Evolutionary conservation across 1,140 invertebrate species (phyloP).

Genomic region (Aphelenchoides besseyi): DNA sequence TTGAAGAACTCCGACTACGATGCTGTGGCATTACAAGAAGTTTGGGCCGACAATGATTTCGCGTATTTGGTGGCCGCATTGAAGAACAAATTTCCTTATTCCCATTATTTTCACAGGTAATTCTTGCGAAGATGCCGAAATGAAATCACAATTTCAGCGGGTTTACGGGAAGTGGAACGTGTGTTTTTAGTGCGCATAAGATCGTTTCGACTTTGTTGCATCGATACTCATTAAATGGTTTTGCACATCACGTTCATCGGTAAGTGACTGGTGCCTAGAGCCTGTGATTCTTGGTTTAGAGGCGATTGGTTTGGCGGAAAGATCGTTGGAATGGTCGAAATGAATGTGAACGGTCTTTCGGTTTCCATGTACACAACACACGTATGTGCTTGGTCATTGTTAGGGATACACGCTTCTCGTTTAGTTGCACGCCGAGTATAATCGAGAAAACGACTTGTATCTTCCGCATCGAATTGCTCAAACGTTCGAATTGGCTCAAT

Average conservation of each 20-base stretch:
- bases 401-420: neutral
- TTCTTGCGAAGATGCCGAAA: too few species aligned
- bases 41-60: slow-evolving; percentile 79
- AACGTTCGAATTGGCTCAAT: slow-evolving; percentile 87
- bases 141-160: slow-evolving; percentile 77
- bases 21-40: slow-evolving; percentile 85
- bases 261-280: neutral
- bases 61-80: slow-evolving; percentile 63
- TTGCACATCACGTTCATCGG: slow-evolving; percentile 83
- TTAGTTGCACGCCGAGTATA: slow-evolving; percentile 91
- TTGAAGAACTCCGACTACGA: slow-evolving; percentile 71
- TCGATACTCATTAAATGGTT: slow-evolving; percentile 89
- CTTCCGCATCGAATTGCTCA: slow-evolving; percentile 82
- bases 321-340: slow-evolving; percentile 82
- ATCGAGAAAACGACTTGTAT: slow-evolving; percentile 79
- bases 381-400: slow-evolving; percentile 68
- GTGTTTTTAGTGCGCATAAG: slow-evolving; percentile 81
- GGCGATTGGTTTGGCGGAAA: slow-evolving; percentile 98
- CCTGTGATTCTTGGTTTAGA: slow-evolving; percentile 66
- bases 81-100: slow-evolving; percentile 70
- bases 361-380: slow-evolving; percentile 86
- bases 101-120: slow-evolving; percentile 89
- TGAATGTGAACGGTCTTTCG: slow-evolving; percentile 70
- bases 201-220: slow-evolving; percentile 85
- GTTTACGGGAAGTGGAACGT: slow-evolving; percentile 83